These are phyloP conservation scores for Acanthosepion esculentum DNA, from an alignment of 2,888 invertebrate species.

Conservation along the genomic window DNA sequence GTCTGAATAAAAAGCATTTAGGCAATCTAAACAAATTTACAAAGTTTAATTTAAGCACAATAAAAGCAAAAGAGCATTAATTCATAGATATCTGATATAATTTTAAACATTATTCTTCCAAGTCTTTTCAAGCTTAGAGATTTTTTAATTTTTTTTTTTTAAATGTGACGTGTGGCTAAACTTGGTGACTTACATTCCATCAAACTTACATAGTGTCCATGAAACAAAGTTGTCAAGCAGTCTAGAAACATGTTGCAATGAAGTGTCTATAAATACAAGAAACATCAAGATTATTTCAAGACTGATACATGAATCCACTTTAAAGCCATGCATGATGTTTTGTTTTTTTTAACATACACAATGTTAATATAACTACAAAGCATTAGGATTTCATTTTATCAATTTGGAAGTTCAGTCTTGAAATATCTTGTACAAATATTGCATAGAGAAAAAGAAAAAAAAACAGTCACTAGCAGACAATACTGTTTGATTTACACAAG, in stretches of 20 bases:
- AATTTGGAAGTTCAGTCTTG: background rate
- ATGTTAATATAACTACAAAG: background rate
- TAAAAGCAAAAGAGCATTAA: background rate
- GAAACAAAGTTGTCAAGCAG: background rate
- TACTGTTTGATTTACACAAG: background rate
- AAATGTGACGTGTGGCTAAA: background rate
- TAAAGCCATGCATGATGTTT: background rate
- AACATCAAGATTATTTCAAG: conserved; percentile 33
- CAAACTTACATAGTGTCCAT: background rate
- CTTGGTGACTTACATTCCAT: conserved; percentile 23
- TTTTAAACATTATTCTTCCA: background rate
- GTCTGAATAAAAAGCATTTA: background rate
- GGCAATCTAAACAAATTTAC: background rate
- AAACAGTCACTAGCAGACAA: background rate
- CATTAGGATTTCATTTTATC: background rate
- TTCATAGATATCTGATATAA: background rate
- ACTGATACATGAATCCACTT: background rate
- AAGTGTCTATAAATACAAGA: background rate
- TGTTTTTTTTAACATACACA: background rate
- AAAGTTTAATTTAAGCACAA: background rate
- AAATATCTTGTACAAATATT: background rate
- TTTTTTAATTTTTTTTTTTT: background rate
- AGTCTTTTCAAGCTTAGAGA: background rate
- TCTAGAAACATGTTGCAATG: conserved; percentile 15
- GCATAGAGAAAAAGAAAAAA: background rate